These are phyloP conservation scores for Hycleus phaleratus DNA, from an alignment of 1,140 invertebrate genomes.

Conservation along the genomic window DNA sequence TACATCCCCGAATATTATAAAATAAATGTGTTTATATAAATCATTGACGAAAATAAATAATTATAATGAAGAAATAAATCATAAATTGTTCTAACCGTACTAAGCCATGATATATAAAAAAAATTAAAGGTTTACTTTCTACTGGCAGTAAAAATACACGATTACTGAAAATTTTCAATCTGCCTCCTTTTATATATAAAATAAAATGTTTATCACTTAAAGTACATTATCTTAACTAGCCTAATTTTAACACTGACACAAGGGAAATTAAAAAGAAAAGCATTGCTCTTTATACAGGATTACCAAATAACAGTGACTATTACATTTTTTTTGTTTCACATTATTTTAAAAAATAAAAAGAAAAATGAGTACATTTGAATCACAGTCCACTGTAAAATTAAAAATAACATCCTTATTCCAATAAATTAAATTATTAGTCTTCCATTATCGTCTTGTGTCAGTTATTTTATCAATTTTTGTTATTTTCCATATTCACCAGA, in stretches of 20 bases:
- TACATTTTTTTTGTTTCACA: background rate
- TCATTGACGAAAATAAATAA: no score
- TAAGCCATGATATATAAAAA: slow-evolving; percentile 16
- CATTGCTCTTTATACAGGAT: slow-evolving; percentile 11
- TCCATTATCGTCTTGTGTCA: slow-evolving; percentile 17
- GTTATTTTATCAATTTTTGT: background rate
- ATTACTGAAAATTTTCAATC: slow-evolving; percentile 20
- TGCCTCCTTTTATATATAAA: slow-evolving; percentile 26
- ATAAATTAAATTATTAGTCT: slow-evolving; percentile 17
- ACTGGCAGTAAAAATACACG: slow-evolving; percentile 27
- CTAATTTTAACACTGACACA: slow-evolving; percentile 32
- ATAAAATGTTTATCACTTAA: slow-evolving; percentile 33
- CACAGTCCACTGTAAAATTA: slow-evolving; percentile 11
- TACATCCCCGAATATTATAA: slow-evolving; percentile 12
- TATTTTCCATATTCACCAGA: no score
- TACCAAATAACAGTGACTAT: slow-evolving; percentile 11
- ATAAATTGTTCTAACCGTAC: slow-evolving; percentile 17
- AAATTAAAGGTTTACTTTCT: slow-evolving; percentile 23
- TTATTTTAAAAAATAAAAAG: slow-evolving; percentile 4
- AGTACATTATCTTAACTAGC: slow-evolving; percentile 23
- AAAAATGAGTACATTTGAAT: slow-evolving; percentile 3
- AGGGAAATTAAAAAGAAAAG: slow-evolving; percentile 22
- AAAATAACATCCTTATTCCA: slow-evolving; percentile 15
- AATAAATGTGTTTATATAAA: slow-evolving; percentile 8
- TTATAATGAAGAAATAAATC: slow-evolving; percentile 2